These are phyloP conservation scores for Dicentrarchus labrax DNA, from an alignment of 2,113 vertebrate genomes.

Conservation along the genomic window DNA sequence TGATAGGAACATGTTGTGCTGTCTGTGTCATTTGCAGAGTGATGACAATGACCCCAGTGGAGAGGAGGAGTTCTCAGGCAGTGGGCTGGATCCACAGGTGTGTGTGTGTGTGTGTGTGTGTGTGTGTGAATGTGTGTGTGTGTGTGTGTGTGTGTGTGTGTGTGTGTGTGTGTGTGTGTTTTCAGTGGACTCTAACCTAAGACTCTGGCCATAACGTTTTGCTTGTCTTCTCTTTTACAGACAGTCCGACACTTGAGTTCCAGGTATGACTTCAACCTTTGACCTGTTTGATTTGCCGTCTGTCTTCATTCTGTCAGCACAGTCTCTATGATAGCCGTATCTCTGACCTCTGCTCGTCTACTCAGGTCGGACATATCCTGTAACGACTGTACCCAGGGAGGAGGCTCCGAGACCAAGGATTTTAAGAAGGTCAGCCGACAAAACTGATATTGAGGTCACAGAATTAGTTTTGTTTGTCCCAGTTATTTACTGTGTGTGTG, in stretches of 20 bases:
- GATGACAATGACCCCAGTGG: constrained; percentile 84
- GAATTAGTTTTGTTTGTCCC: neutral
- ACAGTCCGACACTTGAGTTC: constrained; percentile 68
- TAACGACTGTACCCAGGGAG: constrained; percentile 72
- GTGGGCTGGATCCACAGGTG: constrained; percentile 82
- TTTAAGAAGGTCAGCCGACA: constrained; percentile 83
- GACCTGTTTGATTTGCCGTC: constrained; percentile 31
- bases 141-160: constrained; percentile 59
- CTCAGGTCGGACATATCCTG: constrained; percentile 72
- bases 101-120: constrained; percentile 21
- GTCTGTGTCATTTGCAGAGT: constrained; percentile 67
- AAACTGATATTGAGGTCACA: neutral
- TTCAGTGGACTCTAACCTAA: constrained; percentile 21
- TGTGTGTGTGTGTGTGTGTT: neutral
- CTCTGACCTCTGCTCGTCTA: constrained; percentile 47
- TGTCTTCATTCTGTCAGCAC: constrained; percentile 23
- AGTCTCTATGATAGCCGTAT: constrained; percentile 6
- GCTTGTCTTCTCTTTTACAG: constrained; percentile 67
- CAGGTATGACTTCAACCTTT: constrained; percentile 77
- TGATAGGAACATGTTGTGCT: constrained; percentile 8
- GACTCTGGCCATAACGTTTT: constrained; percentile 28
- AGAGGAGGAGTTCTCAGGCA: constrained; percentile 80
- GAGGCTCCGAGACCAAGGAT: constrained; percentile 79
- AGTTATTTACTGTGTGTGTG: constrained; percentile 25
- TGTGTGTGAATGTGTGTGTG: neutral